These are phyloP conservation scores for Formica exsecta DNA, from an alignment of 1,140 invertebrate genomes.

Conservation along the genomic window DNA sequence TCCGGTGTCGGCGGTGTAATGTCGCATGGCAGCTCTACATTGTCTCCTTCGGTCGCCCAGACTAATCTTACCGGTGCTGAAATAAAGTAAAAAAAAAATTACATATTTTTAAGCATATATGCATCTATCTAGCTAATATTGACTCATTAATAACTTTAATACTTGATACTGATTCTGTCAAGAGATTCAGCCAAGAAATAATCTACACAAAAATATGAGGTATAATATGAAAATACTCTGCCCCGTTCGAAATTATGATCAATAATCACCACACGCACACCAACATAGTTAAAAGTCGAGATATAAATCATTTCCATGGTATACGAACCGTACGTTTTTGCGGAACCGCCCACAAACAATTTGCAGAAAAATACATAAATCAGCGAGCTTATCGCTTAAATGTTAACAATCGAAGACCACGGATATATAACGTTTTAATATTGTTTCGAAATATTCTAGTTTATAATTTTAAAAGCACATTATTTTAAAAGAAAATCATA, in stretches of 20 bases:
- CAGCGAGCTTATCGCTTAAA: slow-evolving; percentile 20
- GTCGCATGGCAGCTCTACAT: slow-evolving; percentile 93
- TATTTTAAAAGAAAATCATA: not conserved
- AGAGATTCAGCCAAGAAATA: not conserved
- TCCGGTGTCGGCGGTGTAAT: slow-evolving; percentile 90
- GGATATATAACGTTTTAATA: not conserved
- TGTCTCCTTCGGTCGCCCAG: slow-evolving; percentile 91
- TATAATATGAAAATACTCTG: not conserved
- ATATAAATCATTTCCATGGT: slow-evolving; percentile 5
- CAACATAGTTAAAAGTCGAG: not conserved
- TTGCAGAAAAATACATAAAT: slow-evolving; percentile 8
- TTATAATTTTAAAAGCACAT: not conserved
- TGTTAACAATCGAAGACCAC: not conserved
- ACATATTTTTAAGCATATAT: not conserved
- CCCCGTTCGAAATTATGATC: slow-evolving; percentile 9
- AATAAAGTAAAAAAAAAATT: slow-evolving; percentile 68
- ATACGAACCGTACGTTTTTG: not conserved
- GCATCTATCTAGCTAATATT: not conserved
- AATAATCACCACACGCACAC: slow-evolving; percentile 16
- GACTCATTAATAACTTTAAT: not conserved
- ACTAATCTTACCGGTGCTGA: slow-evolving; percentile 89
- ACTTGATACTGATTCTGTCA: not conserved
- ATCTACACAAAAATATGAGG: not conserved
- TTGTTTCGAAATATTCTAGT: not conserved
- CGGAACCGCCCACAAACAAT: not conserved